A percentile compares a stretch with the other conserved stretches of the same genome.
Conservation (phyloP, 2,797 vertebrate genomes). For the Mastacembelus armatus region DNA sequence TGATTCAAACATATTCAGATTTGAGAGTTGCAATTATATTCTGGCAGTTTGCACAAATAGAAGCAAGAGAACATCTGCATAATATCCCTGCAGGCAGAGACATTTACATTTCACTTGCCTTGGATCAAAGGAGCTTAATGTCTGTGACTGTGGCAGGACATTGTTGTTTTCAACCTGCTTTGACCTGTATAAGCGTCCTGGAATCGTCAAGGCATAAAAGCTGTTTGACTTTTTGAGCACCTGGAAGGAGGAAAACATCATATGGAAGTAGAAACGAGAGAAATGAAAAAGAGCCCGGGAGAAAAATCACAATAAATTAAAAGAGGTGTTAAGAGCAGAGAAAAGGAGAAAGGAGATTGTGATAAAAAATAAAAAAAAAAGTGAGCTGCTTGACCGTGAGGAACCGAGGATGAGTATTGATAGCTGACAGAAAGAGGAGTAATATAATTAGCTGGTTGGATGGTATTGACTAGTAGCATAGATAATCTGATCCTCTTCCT, state of each 20-base stretch:
- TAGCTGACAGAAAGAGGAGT: constrained; percentile 40
- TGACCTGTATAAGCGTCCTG: constrained; percentile 9
- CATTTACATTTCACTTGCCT: constrained; percentile 25
- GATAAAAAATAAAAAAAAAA: constrained; percentile 28
- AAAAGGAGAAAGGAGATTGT: neutral
- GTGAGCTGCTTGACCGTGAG: constrained; percentile 33
- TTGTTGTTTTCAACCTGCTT: constrained; percentile 19
- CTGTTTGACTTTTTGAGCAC: constrained; percentile 22
- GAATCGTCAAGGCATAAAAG: constrained; percentile 9
- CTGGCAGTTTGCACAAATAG: constrained; percentile 19
- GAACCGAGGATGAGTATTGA: constrained; percentile 54
- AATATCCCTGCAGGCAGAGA: constrained; percentile 12
- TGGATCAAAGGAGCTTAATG: constrained; percentile 31
- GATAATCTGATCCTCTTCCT: constrained; percentile 72
- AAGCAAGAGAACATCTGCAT: constrained; percentile 33
- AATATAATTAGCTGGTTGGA: constrained; percentile 65
- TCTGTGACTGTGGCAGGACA: constrained; percentile 18
- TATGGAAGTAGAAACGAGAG: neutral
- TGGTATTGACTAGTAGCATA: constrained; percentile 65
- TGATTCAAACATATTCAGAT: constrained; percentile 50
- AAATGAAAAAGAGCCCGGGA: neutral
- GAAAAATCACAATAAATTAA: constrained; percentile 29
- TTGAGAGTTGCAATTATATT: constrained; percentile 37
- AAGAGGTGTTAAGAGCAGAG: constrained; percentile 18
- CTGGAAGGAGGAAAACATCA: neutral